Percentiles rank a stretch among this genome's conserved stretches.
Conservation (phyloP, 2,113 vertebrate genomes). For the Scophthalmus maximus region DNA sequence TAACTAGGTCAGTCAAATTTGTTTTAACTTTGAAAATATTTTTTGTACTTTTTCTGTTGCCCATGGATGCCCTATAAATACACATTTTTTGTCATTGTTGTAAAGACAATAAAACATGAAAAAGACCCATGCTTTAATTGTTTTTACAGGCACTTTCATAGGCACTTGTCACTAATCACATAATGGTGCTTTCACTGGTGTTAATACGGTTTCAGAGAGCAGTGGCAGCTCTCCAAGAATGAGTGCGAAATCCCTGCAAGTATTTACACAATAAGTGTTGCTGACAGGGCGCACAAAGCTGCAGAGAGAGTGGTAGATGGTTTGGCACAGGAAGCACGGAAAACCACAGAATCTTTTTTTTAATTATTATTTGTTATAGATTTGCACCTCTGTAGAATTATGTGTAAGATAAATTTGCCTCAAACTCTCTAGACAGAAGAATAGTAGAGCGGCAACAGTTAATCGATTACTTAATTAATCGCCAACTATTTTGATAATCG, state of each 20-base stretch:
- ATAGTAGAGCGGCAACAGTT: no score
- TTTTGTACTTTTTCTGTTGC: not conserved
- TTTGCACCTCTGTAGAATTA: no score
- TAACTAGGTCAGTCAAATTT: no score
- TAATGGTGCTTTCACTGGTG: not conserved
- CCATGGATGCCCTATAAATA: not conserved
- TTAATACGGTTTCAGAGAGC: not conserved
- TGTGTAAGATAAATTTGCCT: not conserved
- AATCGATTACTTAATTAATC: no score
- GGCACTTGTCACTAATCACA: not conserved
- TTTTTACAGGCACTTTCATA: not conserved
- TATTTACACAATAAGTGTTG: not conserved
- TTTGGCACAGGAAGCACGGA: not conserved
- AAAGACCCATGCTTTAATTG: not conserved
- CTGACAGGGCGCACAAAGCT: not conserved
- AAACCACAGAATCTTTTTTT: not conserved
- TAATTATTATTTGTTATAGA: not conserved
- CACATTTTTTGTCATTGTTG: not conserved
- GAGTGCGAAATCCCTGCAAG: not conserved
- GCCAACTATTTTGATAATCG: no score
- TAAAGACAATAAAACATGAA: not conserved
- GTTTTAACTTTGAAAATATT: not conserved
- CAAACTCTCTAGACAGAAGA: not conserved
- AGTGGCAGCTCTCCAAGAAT: not conserved
- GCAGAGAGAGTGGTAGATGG: not conserved